Conservation (phyloP, 2,113 vertebrate genomes). For the Colius striatus region DNA sequence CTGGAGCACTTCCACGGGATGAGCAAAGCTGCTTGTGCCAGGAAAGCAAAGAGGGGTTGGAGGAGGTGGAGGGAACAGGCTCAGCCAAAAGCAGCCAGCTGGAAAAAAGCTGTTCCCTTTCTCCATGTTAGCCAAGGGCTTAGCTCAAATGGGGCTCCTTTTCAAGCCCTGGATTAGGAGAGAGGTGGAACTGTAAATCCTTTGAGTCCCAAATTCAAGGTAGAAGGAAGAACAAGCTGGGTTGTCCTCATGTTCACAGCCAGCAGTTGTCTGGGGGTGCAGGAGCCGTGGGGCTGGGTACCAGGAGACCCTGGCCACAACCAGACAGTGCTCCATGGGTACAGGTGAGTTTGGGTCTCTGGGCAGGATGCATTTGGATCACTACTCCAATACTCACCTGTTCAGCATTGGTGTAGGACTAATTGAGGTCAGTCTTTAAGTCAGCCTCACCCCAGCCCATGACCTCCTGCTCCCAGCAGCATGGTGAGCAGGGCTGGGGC, state of each 20-base stretch:
- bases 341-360: not conserved
- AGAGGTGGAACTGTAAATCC: slow-evolving; percentile 21
- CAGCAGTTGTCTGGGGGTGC: not conserved
- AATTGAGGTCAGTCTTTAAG: not conserved
- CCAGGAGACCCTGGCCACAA: not conserved
- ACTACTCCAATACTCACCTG: not conserved
- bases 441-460: not conserved
- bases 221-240: not conserved
- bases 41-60: not conserved
- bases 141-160: not conserved
- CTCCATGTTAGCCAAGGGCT: not conserved
- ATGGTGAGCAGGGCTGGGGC: not conserved
- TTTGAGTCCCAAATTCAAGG: not conserved
- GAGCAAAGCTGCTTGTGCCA: not conserved
- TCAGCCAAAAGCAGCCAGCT: not conserved
- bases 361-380: not conserved
- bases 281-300: not conserved
- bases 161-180: slow-evolving; percentile 17
- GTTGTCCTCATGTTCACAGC: not conserved
- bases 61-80: not conserved
- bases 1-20: not conserved
- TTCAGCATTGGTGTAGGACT: not conserved
- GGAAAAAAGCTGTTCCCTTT: slow-evolving; percentile 28
- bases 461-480: not conserved
- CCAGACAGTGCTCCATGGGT: not conserved